Conservation (phyloP, 2,113 vertebrate genomes). For the Aviceda subcristata region DNA sequence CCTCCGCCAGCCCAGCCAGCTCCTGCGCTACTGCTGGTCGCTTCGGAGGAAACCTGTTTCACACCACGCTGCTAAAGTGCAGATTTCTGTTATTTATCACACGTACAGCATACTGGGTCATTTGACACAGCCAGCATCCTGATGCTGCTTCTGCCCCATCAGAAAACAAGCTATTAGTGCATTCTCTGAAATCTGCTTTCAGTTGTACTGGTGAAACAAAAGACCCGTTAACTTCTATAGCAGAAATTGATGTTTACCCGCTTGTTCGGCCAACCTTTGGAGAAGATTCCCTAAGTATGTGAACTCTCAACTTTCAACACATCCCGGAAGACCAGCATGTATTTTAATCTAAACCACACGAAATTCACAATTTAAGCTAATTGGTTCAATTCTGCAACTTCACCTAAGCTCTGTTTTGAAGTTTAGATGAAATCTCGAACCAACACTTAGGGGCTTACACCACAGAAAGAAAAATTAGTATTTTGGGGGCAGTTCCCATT, state of each 20-base stretch:
- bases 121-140: background rate
- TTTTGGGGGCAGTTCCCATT: background rate
- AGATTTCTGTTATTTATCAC: background rate
- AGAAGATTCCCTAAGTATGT: background rate
- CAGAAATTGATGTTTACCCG: rapidly evolving
- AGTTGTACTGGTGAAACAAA: background rate
- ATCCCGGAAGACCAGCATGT: background rate
- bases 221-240: background rate
- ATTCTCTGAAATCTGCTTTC: background rate
- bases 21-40: background rate
- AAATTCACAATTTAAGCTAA: background rate
- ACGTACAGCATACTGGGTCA: background rate
- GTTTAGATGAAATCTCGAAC: background rate
- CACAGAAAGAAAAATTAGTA: background rate
- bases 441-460: background rate
- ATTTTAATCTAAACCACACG: background rate
- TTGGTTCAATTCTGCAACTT: background rate
- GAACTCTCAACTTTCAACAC: background rate
- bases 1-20: background rate
- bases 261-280: background rate
- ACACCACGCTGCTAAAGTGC: background rate
- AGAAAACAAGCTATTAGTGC: background rate
- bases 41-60: background rate
- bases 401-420: background rate
- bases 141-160: background rate